Base-by-base conservation (phyloP, 1,140 invertebrate genomes). In the Solen grandis region DNA sequence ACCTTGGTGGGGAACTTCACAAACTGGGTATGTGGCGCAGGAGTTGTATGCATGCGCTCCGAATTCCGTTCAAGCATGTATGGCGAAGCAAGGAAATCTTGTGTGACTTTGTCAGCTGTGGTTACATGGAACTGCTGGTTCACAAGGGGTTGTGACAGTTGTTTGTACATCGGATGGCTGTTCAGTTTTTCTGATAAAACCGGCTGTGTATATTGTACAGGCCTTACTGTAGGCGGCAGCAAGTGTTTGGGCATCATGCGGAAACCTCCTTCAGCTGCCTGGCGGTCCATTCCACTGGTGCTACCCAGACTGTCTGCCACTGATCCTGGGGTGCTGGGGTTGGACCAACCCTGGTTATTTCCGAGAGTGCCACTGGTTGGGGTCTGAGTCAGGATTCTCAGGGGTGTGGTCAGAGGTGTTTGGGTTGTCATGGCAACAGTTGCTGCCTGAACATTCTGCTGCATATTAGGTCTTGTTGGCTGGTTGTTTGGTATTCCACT, bases 261-360 rank as follows among this genome's bases (percentile, higher is more conserved):
- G 29, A 5, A 19, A 55, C 5, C 27, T 62, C 16, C 14, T 3
- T 73, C 70, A 29, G 46, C 31, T 38, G 22, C 46, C 29, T 4
- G 54, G 35, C 55, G 2, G 25, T 73, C 70, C 41, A 33, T 35
- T 5, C 50, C 38, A 8, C 46, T 29, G 31, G 50, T 60, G 25
- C 55, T 59, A 25, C 31, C 57, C 0, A 54, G 57, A 41, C 70
- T 57, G 31, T 57, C 22, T 1, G 33, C 52, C 14, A 73, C n/a
- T 5, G 70, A 73, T 16, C 54, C 70, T 13, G 70, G 70, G 1
- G 70, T 73, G 55, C 70, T 73, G 2, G 70, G 70, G 36, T 73
- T 73, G 29, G 70, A 73, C 70, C 70, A 73, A 2, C 50, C 57
- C 31, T 38, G 36, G 35, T 25, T 73, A 22, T 57, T 73, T n/a